Evolutionary conservation across 2,888 invertebrate species (phyloP), one percentile per base, ranked within the genome.

Genomic region (Allophyes oxyacanthae): DNA sequence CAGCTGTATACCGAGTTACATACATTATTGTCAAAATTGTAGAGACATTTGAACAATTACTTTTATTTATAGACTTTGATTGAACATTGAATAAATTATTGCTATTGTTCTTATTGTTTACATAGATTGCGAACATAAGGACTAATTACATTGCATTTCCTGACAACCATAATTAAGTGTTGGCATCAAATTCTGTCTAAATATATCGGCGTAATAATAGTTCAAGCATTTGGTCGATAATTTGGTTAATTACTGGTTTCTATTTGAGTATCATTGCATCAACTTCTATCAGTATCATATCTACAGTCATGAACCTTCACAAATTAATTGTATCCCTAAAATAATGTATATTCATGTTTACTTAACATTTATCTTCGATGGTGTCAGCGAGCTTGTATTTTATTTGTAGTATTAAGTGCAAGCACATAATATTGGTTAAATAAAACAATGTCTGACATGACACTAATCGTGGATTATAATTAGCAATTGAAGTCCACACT

Each of bases 261-360:
- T 74, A 78, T 76, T 79, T 77, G 52, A 63, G 70, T 69, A 64
- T 51, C 36, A 60, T 61, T 75, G 58, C 72, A 71, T 72, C 67
- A 68, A 48, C 8, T 2, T 42, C 71, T 82, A 84, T 83, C 82
- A 49, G 32, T 34, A 13, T 55, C 53, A 66, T 83, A 82, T 82
- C 82, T 65, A 0, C 45, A 59, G 75, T 76, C 77, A 33, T 64
- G 78, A 81, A 81, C 78, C 75, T 65, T 64, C 51, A 52, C 57
- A 46, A 63, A 61, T 68, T 59, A 54, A 62, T 48, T 42, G 72
- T 67, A 49, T 46, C 48, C 66, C 37, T 43, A 38, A 63, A 69
- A 63, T 61, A 49, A 37, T 58, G 38, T 67, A 41, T 44, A 42
- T 20, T 48, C 40, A 5, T 67, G 71, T 71, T 65, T 66, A 66